Conservation (phyloP, 2,888 invertebrate species). For the Epinotia bilunana region DNA sequence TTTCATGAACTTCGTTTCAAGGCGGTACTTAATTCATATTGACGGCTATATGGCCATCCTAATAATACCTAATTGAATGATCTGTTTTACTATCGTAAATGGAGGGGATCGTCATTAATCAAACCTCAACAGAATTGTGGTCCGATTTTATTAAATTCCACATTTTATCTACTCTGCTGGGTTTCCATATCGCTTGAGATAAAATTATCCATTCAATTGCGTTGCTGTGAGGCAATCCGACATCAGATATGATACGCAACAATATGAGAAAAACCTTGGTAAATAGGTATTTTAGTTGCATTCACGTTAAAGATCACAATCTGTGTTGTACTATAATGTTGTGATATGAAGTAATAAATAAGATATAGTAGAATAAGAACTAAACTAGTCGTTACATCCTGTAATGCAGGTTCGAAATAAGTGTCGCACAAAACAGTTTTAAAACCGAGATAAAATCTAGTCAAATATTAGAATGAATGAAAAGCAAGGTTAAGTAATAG, state of each 20-base stretch:
- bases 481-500: neutral
- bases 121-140: neutral
- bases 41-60: too few relatives aligned
- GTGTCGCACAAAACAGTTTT: neutral
- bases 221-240: neutral
- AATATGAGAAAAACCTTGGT: conserved; percentile 5
- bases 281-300: neutral
- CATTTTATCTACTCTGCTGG: neutral
- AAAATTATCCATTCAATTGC: neutral
- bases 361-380: neutral
- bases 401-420: neutral
- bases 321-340: neutral
- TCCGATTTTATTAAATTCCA: neutral
- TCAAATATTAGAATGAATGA: neutral
- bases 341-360: neutral
- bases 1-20: too few relatives aligned
- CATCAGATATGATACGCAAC: conserved; percentile 5
- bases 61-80: too few relatives aligned
- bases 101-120: neutral
- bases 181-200: neutral
- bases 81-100: too few relatives aligned
- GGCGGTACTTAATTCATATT: too few relatives aligned
- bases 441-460: neutral
- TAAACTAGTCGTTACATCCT: neutral
- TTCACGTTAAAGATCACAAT: conserved; percentile 5